A percentile compares a stretch with the other conserved stretches of the same genome.
Conservation (phyloP, 2,113 vertebrate species). For the Carassius carassius region DNA sequence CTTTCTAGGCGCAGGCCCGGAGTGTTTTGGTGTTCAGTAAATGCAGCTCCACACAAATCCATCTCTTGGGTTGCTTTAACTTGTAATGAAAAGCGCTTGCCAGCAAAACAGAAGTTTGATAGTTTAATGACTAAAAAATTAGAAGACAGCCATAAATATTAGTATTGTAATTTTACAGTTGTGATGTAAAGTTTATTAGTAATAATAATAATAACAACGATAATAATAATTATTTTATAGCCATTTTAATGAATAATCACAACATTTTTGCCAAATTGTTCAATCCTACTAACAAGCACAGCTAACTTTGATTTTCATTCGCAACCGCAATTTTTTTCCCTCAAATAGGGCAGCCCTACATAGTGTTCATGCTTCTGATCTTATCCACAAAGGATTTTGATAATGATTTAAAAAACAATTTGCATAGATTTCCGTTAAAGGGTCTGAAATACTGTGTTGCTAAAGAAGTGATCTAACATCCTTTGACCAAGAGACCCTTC, state of each 20-base stretch:
- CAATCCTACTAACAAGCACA: neutral
- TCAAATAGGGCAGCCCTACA: constrained; percentile 5
- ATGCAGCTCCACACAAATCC: too few species aligned
- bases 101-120: neutral
- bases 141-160: neutral
- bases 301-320: neutral
- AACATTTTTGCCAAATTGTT: neutral
- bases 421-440: constrained; percentile 38
- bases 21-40: too few species aligned
- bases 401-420: constrained; percentile 17
- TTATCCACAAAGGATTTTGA: constrained; percentile 30
- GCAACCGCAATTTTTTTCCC: neutral
- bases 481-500: constrained; percentile 42
- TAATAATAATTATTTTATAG: neutral
- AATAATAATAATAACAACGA: too few species aligned
- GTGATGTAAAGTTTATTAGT: neutral
- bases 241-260: neutral
- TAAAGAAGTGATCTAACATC: constrained; percentile 41
- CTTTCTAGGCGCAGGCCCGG: too few species aligned
- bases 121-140: too few species aligned
- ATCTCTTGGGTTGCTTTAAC: too few species aligned
- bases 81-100: neutral
- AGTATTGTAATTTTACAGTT: neutral
- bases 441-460: constrained; percentile 41
- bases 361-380: constrained; percentile 18